Evolutionary conservation across 2,113 vertebrate genomes (phyloP).

Genomic region (Oryzias celebensis): DNA sequence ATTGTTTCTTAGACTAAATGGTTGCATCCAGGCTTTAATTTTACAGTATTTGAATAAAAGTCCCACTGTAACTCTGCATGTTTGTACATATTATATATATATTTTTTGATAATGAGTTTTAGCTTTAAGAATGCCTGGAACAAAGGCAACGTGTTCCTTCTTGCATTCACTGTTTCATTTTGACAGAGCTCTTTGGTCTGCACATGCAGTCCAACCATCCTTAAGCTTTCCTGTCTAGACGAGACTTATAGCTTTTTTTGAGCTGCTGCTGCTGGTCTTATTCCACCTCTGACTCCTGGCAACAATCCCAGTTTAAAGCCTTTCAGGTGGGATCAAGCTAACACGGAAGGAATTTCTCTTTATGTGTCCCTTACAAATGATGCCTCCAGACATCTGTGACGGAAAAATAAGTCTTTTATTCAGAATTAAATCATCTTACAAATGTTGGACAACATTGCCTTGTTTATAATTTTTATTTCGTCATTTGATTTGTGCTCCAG

Average conservation of each 20-base stretch:
- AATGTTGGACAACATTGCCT: too few relatives aligned
- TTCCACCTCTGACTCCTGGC: slow-evolving; percentile 46
- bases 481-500: too few relatives aligned
- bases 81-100: too few relatives aligned
- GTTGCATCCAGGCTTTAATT: too few relatives aligned
- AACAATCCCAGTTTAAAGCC: slow-evolving; percentile 32
- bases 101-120: too few relatives aligned
- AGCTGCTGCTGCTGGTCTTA: slow-evolving; percentile 32
- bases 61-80: too few relatives aligned
- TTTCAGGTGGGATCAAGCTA: slow-evolving; percentile 44
- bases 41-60: too few relatives aligned
- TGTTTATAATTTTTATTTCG: too few relatives aligned
- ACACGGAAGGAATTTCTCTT: slow-evolving; percentile 3
- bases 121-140: not conserved
- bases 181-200: slow-evolving; percentile 13
- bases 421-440: too few relatives aligned
- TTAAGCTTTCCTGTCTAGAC: slow-evolving; percentile 59
- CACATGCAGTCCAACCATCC: slow-evolving; percentile 27
- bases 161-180: slow-evolving; percentile 11
- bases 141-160: not conserved
- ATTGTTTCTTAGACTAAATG: too few relatives aligned
- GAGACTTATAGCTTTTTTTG: slow-evolving; percentile 49
- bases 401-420: too few relatives aligned
- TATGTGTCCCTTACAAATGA: not conserved
- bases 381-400: not conserved